Conservation (phyloP, 2,888 invertebrate genomes). For the Perizoma affinitatum region DNA sequence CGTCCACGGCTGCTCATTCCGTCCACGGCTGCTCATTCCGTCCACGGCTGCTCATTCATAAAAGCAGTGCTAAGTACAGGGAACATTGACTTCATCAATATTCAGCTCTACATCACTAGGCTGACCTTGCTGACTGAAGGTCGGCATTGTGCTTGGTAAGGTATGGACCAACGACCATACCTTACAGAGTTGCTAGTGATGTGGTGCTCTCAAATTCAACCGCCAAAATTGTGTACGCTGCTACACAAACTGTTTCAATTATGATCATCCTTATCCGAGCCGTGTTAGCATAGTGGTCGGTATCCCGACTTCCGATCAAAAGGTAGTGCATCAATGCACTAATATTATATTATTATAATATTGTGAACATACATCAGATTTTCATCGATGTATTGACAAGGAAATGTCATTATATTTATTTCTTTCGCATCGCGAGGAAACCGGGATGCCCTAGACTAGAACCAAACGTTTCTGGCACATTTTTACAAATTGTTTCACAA, state of each 20-base stretch:
- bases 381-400: no score
- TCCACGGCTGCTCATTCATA: slow-evolving; percentile 30
- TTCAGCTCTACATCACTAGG: slow-evolving; percentile 23
- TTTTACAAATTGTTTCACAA: no score
- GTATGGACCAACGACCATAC: slow-evolving; percentile 21
- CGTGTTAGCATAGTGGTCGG: no score
- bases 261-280: no score
- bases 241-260: neutral
- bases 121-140: slow-evolving; percentile 51
- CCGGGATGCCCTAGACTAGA: no score
- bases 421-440: no score
- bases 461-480: no score
- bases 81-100: slow-evolving; percentile 39
- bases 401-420: no score
- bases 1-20: slow-evolving; percentile 26
- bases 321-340: no score
- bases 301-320: no score
- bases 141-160: slow-evolving; percentile 58
- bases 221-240: neutral
- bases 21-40: slow-evolving; percentile 19
- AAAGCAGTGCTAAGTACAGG: slow-evolving; percentile 30
- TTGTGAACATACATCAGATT: no score
- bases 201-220: neutral
- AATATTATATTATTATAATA: no score
- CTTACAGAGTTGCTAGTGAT: neutral